A percentile compares a stretch with the other conserved stretches of the same genome.
phyloP scores from a whole-genome alignment of 2,888 invertebrate species.

The Galerucella pusilla region DNA sequence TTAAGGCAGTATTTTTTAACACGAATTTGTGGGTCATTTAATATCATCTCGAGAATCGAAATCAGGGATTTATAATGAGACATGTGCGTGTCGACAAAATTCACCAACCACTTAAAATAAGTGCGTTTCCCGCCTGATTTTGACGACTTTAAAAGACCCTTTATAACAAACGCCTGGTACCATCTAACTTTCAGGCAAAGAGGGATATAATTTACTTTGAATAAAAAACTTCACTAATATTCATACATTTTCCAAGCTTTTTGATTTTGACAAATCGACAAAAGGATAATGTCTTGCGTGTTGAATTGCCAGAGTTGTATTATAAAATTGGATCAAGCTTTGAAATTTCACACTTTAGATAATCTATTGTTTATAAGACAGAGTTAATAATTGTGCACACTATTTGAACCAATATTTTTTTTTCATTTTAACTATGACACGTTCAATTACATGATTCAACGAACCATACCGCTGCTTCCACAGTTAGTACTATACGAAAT shows the following conservation, averaged over 20 bases:
- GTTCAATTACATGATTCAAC: too few species aligned
- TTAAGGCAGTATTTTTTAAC: constrained; percentile 33
- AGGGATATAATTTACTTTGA: constrained; percentile 45
- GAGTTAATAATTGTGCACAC: too few species aligned
- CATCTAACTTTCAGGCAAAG: constrained; percentile 41
- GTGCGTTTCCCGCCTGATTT: constrained; percentile 47
- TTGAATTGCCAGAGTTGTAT: constrained; percentile 22
- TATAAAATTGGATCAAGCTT: neutral
- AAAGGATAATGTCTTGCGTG: constrained; percentile 47
- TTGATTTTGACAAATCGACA: constrained; percentile 60
- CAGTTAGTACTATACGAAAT: too few species aligned
- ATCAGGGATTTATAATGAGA: constrained; percentile 44
- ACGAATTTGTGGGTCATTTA: constrained; percentile 40
- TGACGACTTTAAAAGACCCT: constrained; percentile 49
- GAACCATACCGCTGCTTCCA: too few species aligned
- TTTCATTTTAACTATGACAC: too few species aligned
- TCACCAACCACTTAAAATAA: constrained; percentile 46
- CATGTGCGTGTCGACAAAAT: constrained; percentile 46
- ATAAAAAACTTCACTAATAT: constrained; percentile 46
- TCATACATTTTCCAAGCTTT: constrained; percentile 48
- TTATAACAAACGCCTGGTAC: constrained; percentile 45
- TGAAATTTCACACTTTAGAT: neutral
- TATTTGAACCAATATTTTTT: too few species aligned
- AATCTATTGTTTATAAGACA: too few species aligned
- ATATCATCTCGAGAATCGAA: constrained; percentile 36